Evolutionary conservation across 1,140 invertebrate species (phyloP), one percentile per base, ranked within the genome.

Genomic region (Atta cephalotes): DNA sequence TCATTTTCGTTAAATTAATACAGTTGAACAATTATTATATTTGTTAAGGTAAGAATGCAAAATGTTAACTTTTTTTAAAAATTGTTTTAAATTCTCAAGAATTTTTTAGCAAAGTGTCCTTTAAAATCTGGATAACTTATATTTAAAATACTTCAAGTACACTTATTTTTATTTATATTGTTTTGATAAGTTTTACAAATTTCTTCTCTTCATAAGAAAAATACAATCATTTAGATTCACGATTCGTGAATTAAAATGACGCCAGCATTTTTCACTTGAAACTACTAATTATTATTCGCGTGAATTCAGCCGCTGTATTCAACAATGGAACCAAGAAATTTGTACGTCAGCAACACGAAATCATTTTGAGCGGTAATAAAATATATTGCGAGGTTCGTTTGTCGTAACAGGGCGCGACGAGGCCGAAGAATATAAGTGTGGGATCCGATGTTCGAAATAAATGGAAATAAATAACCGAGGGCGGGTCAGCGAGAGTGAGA

Each of bases 391-490:
- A 68, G 68, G 25, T 72, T 45, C 70, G 68, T 18, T 63, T 28
- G 65, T 51, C 63, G 65, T 86, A 82, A 77, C 77, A 35, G 77
- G 85, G 85, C 66, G 88, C 74, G 87, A 88, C 80, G 62, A 89
- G 56, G 80, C 76, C 81, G 87, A 87, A 88, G 85, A 77, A 88
- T 87, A 88, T 84, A 86, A 87, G 88, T 89, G 79, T 86, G 45
- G 81, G 87, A 71, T 84, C 79, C 51, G 85, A 89, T 89, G 87
- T 82, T 72, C 79, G 86, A 87, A 89, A 87, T 91, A 89, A 91
- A 90, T 91, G 87, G 87, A 91, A 91, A 91, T 91, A 90, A 90
- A 91, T 89, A 90, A 89, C 88, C 76, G 72, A 87, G 88, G 89
- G 87, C 84, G 79, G 58, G 45, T 53, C 56, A 65, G 10, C 21